Evolutionary conservation across 2,797 vertebrate genomes (phyloP).

Genomic region (Urosaurus nigricauda): DNA sequence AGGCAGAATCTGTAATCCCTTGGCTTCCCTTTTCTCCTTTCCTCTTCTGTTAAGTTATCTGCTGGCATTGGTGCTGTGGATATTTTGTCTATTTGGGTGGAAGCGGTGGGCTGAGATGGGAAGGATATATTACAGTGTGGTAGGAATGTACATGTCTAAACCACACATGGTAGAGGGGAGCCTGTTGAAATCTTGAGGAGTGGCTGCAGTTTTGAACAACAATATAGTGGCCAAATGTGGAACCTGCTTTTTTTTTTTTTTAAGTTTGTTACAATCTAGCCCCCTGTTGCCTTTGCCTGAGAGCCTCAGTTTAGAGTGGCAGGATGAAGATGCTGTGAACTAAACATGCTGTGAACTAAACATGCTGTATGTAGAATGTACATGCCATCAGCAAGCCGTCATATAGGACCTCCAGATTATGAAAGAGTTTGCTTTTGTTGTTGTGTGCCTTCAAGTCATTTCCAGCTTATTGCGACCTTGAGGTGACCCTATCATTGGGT

Average conservation of each 20-base stretch:
- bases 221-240: no score
- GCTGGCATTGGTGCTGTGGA: not conserved
- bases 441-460: no score
- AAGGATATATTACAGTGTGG: not conserved
- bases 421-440: not conserved
- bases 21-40: not conserved
- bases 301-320: not conserved
- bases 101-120: not conserved
- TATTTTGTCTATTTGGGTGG: not conserved
- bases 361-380: no score
- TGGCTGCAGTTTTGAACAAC: not conserved
- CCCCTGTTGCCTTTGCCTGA: no score
- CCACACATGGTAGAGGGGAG: not conserved
- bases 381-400: not conserved
- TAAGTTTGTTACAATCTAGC: no score
- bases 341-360: not conserved
- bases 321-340: not conserved
- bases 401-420: not conserved
- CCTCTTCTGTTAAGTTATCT: not conserved
- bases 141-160: constrained; percentile 8
- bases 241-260: not conserved
- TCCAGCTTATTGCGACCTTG: no score
- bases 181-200: not conserved
- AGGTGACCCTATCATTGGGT: no score
- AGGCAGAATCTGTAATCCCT: not conserved